A percentile compares a stretch with the other conserved stretches of the same genome.
Conservation (phyloP, 1,140 invertebrate genomes). For the Zaprionus camerounensis region DNA sequence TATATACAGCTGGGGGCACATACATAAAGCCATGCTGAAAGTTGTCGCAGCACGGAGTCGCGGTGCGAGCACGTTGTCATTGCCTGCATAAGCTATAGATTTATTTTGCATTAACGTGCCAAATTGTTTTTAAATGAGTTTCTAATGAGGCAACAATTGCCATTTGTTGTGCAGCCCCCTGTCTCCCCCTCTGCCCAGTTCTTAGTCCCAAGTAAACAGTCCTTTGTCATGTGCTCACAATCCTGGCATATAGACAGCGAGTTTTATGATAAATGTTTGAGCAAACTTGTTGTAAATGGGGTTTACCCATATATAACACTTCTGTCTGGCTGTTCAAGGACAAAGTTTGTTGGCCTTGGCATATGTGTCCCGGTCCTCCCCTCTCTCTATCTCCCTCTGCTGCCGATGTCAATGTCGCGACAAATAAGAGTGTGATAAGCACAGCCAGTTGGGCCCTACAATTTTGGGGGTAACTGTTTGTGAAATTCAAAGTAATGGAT, state of each 20-base stretch:
- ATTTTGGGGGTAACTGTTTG: slow-evolving; percentile 11
- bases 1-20: background rate
- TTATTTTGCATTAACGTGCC: slow-evolving; percentile 82
- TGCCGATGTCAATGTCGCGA: slow-evolving; percentile 41
- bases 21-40: slow-evolving; percentile 27
- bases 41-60: slow-evolving; percentile 25
- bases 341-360: slow-evolving; percentile 74
- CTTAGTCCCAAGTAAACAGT: background rate
- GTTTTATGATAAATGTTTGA: slow-evolving; percentile 69
- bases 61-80: slow-evolving; percentile 39
- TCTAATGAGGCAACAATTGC: slow-evolving; percentile 82
- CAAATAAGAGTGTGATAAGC: slow-evolving; percentile 60
- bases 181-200: background rate
- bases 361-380: slow-evolving; percentile 26
- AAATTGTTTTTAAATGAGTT: slow-evolving; percentile 83
- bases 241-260: slow-evolving; percentile 25
- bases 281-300: slow-evolving; percentile 61
- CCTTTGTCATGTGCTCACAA: slow-evolving; percentile 3
- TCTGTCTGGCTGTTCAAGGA: slow-evolving; percentile 62
- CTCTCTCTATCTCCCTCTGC: background rate
- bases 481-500: slow-evolving; percentile 1
- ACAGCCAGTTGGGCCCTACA: slow-evolving; percentile 16
- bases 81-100: slow-evolving; percentile 78
- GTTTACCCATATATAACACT: slow-evolving; percentile 40
- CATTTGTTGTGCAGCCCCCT: slow-evolving; percentile 27